Evolutionary conservation across 2,888 invertebrate species (phyloP).

Genomic region (Tridacna crocea): DNA sequence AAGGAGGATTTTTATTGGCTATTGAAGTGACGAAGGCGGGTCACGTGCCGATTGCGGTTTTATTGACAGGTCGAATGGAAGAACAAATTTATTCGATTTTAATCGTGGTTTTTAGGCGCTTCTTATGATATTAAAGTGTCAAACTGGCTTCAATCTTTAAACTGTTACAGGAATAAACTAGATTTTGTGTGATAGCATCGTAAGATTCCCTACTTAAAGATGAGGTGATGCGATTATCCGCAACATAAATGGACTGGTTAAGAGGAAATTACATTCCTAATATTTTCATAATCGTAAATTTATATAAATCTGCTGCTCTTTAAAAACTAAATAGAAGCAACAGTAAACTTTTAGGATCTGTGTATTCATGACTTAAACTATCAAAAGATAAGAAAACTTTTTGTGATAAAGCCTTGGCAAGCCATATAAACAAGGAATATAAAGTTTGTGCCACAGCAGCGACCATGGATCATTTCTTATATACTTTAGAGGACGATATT

Average conservation of each 20-base stretch:
- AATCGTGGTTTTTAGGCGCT: constrained; percentile 16
- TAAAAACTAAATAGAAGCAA: too few species aligned
- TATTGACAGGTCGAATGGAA: constrained; percentile 36
- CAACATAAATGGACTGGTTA: constrained; percentile 9
- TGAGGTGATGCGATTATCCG: not conserved
- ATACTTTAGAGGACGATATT: constrained; percentile 74
- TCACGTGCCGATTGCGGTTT: constrained; percentile 20
- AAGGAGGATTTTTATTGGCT: constrained; percentile 62
- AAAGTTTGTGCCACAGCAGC: too few species aligned
- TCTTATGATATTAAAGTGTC: constrained; percentile 27
- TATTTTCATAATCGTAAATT: too few species aligned
- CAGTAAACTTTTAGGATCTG: too few species aligned
- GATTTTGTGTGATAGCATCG: constrained; percentile 1
- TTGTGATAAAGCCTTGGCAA: too few species aligned
- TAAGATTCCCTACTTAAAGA: not conserved
- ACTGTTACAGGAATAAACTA: constrained; percentile 18
- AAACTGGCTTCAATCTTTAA: constrained; percentile 25
- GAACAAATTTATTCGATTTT: constrained; percentile 27
- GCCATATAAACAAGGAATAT: too few species aligned
- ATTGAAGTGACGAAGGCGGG: constrained; percentile 31
- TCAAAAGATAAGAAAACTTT: too few species aligned
- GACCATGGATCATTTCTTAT: constrained; percentile 72
- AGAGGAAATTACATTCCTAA: not conserved
- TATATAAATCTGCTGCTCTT: too few species aligned
- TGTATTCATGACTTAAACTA: too few species aligned